Base-by-base conservation (phyloP, 2,113 vertebrate species). In the Pollimyrus isidori region DNA sequence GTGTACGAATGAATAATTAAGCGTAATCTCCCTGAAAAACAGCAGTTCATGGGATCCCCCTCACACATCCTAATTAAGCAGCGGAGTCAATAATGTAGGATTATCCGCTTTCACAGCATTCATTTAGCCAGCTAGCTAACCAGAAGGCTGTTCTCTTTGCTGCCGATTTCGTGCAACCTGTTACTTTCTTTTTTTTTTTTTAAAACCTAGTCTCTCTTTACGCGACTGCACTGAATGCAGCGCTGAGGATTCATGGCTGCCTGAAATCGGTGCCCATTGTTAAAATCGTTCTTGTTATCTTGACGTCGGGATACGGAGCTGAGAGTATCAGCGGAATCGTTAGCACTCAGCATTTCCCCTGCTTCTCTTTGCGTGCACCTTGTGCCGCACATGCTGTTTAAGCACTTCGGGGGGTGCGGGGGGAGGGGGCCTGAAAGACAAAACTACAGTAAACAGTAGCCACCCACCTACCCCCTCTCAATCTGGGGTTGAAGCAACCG, bases 401-500 rank as follows among this genome's bases (percentile, higher is more conserved):
- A 84, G 82, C 82, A 84, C 82, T 84, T 84, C 82, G 42, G 19
- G 42, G 35, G 42, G 45, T 11, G 42, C 4, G 35, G 26, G 69
- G 69, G 62, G 62, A 65, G 69, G 26, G 35, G 23, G 45, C 23
- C 45, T 48, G 82, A 84, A 84, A 84, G 82, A 48, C 82, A 84
- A 84, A 84, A 84, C 82, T 48, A 84, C 82, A n/a, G 82, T 84
- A 84, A 84, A 84, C 45, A 48, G 82, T 48, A 84, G 82, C 39
- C 35, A 48, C 19, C 45, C 19, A 10, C 45, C 76, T 21, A 56
- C 82, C 42, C 21, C 82, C 39, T 21, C 26, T 52, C 11, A 30
- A 48, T 48, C 85, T n/a, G 50, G 23, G 45, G 45, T 11, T 26
- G 46, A 50, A 86, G 46, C 83, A 86, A 26, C 83, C 83, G 83